Evolutionary conservation across 1,140 invertebrate species (phyloP).

Genomic region (Calosoma granatense): DNA sequence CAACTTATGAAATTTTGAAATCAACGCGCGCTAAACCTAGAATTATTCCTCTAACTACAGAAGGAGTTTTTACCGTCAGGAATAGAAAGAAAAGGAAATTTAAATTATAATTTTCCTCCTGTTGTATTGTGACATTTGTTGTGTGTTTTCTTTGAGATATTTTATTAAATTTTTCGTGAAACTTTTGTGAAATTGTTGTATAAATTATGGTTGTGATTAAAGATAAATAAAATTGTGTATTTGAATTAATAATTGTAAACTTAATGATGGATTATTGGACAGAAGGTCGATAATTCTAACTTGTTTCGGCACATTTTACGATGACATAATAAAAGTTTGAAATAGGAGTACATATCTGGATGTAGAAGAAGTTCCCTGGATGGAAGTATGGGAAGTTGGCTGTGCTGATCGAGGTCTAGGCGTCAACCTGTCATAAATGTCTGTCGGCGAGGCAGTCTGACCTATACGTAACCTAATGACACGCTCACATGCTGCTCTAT

Average conservation of each 20-base stretch:
- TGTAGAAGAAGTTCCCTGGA: no score
- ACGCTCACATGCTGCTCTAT: neutral
- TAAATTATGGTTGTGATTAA: no score
- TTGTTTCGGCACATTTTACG: no score
- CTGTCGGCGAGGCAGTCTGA: neutral
- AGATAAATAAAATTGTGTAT: no score
- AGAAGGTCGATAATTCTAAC: no score
- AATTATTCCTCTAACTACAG: slow-evolving; percentile 19
- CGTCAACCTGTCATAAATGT: neutral
- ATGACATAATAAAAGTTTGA: no score
- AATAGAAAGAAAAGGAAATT: slow-evolving; percentile 15
- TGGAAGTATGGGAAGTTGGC: no score
- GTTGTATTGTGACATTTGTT: neutral
- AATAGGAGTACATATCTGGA: no score
- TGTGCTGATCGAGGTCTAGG: no score
- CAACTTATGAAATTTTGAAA: slow-evolving; percentile 28
- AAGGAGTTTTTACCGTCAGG: slow-evolving; percentile 29
- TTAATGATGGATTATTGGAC: no score
- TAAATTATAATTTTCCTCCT: neutral
- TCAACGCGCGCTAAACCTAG: slow-evolving; percentile 25
- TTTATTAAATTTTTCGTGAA: neutral
- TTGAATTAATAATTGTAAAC: no score
- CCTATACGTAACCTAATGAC: neutral
- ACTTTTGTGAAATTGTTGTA: no score
- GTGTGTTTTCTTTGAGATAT: neutral